Evolutionary conservation across 2,888 invertebrate species (phyloP).

Genomic region (Scaptodrosophila latifasciaeformis): DNA sequence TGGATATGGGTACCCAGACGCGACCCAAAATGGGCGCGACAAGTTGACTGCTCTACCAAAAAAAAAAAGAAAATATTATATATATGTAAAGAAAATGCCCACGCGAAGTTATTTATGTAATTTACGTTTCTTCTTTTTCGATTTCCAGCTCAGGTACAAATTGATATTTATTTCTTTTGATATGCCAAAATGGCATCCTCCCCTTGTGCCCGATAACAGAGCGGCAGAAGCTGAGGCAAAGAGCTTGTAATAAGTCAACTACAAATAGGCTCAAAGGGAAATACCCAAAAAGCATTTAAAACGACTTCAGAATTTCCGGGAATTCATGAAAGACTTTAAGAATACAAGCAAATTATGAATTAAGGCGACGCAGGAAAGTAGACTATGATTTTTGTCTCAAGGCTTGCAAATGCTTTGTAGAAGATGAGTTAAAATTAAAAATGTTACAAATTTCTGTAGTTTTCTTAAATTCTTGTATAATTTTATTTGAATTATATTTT

Average conservation of each 20-base stretch:
- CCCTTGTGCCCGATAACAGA: too few relatives aligned
- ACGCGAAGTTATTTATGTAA: conserved; percentile 41
- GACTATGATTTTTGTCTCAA: too few relatives aligned
- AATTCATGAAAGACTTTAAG: conserved; percentile 1
- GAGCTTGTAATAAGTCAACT: conserved; percentile 11
- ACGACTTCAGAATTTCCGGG: conserved; percentile 8
- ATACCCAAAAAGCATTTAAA: conserved; percentile 14
- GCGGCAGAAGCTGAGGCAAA: conserved; percentile 6
- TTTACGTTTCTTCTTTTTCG: conserved; percentile 32
- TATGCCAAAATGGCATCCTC: conserved; percentile 14
- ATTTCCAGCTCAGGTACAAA: conserved; percentile 38
- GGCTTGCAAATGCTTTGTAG: too few relatives aligned
- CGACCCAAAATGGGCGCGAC: conserved; percentile 14
- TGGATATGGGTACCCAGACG: conserved; percentile 7
- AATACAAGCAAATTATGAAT: too few relatives aligned
- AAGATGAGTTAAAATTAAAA: too few relatives aligned
- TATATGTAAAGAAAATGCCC: too few relatives aligned
- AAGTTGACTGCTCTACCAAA: neutral
- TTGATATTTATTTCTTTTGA: conserved; percentile 47
- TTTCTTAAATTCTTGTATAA: too few relatives aligned
- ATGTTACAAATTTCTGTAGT: too few relatives aligned
- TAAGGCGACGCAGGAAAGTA: neutral
- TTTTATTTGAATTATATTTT: too few relatives aligned
- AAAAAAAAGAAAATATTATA: too few relatives aligned
- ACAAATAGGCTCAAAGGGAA: conserved; percentile 1